phyloP scores from a whole-genome alignment of 2,888 invertebrate genomes.

The Unio pictorum region DNA sequence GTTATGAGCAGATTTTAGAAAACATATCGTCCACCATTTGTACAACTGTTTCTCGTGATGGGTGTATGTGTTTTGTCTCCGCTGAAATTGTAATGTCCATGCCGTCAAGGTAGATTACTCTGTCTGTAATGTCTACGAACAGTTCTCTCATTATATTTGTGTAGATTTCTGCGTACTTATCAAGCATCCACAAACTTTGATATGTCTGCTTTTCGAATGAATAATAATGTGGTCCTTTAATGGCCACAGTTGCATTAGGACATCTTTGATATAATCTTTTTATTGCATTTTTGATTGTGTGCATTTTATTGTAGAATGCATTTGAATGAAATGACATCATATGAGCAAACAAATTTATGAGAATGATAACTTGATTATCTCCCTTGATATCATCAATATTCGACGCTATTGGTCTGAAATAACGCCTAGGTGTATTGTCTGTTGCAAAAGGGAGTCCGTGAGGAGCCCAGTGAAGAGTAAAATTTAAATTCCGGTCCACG shows the following conservation, averaged over 20 bases:
- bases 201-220: constrained; percentile 20
- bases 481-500: constrained; percentile 11
- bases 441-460: constrained; percentile 33
- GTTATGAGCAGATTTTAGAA: constrained; percentile 11
- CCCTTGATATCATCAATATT: constrained; percentile 14
- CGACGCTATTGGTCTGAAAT: constrained; percentile 17
- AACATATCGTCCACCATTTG: constrained; percentile 15
- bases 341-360: constrained; percentile 16
- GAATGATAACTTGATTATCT: constrained; percentile 13
- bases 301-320: constrained; percentile 16
- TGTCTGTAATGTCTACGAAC: constrained; percentile 18
- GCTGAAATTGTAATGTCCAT: constrained; percentile 24
- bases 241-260: constrained; percentile 16
- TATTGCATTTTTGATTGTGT: constrained; percentile 15
- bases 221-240: constrained; percentile 31
- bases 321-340: constrained; percentile 23
- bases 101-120: constrained; percentile 20
- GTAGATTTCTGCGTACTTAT: constrained; percentile 24
- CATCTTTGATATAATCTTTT: constrained; percentile 7
- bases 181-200: constrained; percentile 31
- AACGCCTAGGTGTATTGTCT: constrained; percentile 19
- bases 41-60: constrained; percentile 13
- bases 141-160: constrained; percentile 14
- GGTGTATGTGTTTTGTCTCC: constrained; percentile 28
- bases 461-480: constrained; percentile 16